A percentile compares a stretch with the other conserved stretches of the same genome.
These are phyloP conservation scores for Gasterosteus aculeatus DNA, from an alignment of 2,113 vertebrate species.

Conservation along the genomic window DNA sequence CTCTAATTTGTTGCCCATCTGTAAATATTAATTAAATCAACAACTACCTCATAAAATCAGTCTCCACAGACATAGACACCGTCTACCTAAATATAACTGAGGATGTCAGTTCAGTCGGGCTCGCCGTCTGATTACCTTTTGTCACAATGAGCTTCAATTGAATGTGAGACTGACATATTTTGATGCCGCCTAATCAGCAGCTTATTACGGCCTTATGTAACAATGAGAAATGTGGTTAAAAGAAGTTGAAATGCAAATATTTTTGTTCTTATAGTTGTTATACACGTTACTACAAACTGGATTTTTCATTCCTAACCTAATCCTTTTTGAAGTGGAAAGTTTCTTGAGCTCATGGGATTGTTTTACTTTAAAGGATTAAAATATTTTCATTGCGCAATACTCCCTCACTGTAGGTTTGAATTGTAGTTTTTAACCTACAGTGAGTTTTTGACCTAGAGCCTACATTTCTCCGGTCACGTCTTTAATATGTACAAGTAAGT, in stretches of 20 bases:
- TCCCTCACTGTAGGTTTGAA: not conserved
- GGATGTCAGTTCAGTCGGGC: not conserved
- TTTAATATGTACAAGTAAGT: not conserved
- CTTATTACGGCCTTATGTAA: slow-evolving; percentile 33
- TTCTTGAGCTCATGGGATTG: not conserved
- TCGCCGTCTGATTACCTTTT: slow-evolving; percentile 14
- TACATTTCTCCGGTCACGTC: not conserved
- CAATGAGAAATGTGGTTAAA: slow-evolving; percentile 16
- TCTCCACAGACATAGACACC: not conserved
- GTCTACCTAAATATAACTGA: slow-evolving; percentile 1
- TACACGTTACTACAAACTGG: not conserved
- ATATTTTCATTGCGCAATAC: not conserved
- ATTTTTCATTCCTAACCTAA: not conserved
- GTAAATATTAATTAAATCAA: not conserved
- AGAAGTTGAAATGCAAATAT: slow-evolving; percentile 16
- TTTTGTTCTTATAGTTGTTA: not conserved
- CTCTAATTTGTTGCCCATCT: not conserved
- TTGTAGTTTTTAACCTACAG: no score
- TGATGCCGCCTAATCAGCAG: slow-evolving; percentile 31
- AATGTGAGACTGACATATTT: not conserved
- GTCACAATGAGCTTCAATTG: slow-evolving; percentile 10
- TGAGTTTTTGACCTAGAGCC: no score
- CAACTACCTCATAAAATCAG: not conserved
- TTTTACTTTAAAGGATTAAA: not conserved
- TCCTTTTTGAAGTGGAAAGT: not conserved